Evolutionary conservation across 2,113 vertebrate genomes (phyloP).

Genomic region (Cinclus mexicanus): DNA sequence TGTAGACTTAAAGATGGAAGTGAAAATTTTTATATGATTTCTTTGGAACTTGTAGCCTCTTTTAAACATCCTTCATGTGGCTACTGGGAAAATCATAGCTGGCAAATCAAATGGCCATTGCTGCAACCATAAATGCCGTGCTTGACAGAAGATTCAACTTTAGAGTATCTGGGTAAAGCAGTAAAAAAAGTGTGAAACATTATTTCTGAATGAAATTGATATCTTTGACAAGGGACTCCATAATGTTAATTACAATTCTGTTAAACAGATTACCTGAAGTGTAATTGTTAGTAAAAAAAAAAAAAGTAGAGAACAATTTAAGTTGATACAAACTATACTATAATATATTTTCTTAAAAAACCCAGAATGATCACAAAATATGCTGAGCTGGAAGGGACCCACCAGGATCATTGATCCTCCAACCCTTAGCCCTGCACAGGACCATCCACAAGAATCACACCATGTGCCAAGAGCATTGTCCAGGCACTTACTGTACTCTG

Average conservation of each 20-base stretch:
- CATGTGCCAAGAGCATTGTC: neutral
- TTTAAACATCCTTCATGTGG: neutral
- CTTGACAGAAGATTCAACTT: conserved; percentile 21
- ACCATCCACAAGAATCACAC: neutral
- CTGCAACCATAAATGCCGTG: neutral
- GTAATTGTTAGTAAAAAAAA: neutral
- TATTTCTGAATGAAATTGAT: neutral
- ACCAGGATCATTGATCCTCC: neutral
- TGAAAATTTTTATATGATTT: neutral
- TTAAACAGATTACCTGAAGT: neutral
- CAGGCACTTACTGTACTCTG: neutral
- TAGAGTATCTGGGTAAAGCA: neutral
- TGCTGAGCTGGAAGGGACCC: neutral
- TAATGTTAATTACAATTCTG: neutral
- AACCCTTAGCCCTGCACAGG: neutral
- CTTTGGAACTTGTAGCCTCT: neutral
- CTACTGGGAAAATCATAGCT: neutral
- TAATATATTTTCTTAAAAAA: neutral
- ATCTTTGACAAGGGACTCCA: neutral
- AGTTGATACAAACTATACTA: neutral
- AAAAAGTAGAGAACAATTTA: neutral
- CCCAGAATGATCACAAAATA: neutral
- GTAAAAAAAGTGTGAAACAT: neutral
- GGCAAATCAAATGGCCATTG: neutral
- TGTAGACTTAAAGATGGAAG: neutral